Base-by-base conservation (phyloP, 2,113 vertebrate species). In the Mastomys natalensis region DNA sequence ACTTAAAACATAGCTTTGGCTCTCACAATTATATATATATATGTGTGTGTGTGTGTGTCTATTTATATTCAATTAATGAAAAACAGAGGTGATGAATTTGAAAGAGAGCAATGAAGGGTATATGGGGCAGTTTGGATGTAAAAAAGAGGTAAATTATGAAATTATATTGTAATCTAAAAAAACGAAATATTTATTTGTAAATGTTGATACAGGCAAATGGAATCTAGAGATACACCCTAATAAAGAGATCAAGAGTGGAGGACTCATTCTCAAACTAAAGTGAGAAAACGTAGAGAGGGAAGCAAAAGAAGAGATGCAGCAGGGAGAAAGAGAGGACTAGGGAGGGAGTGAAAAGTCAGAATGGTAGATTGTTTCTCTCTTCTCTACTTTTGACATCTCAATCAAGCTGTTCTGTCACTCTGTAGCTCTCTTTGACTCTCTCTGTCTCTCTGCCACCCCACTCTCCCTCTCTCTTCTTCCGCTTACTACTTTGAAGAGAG, bases 401-500 rank as follows among this genome's bases (percentile, higher is more conserved):
- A 40, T 8, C 31, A 88, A 77, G 2, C 34, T 51, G 70, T 17
- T 68, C 11, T 87, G 5, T 31, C 19, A 86, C 11, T 90, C 34
- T 76, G 22, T 24, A 29, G 19, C 53, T 90, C 8, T 64, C 62
- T 64, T 7, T 62, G 5, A 24, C 21, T 62, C 6, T 62, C 6
- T 62, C 60, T 62, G 7, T 9, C 7, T 62, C 0, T 62, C 22
- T n/a, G n/a, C n/a, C n/a, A n/a, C n/a, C n/a, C n/a, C n/a, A n/a
- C 8, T 64, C 24, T 64, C 62, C 16, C 22, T n/a, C 7, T 22
- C 43, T 3, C 12, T 21, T 4, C 26, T 15, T 37, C 10, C 37
- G 66, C 91, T 73, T 26, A 84, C 29, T 95, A 91, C 24, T 93
- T 31, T 86, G 73, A 89, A 84, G 89, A 95, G 12, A 72, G 7